Percentiles rank a stretch among this genome's conserved stretches.
Evolutionary conservation across 2,888 invertebrate genomes (phyloP).

Genomic region (Tinea semifulvella): DNA sequence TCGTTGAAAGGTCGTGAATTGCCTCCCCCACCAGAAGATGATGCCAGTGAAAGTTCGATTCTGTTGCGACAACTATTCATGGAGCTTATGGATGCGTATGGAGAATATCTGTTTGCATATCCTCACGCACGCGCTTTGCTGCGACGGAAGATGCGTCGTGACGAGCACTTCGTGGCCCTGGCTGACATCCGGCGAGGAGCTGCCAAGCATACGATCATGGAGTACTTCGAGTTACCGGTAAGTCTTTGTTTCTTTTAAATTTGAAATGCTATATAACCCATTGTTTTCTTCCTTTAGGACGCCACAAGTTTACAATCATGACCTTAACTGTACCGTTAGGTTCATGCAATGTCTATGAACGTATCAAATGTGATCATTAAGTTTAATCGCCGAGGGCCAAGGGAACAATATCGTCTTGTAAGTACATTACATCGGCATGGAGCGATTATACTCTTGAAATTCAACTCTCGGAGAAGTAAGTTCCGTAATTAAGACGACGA

Average conservation of each 20-base stretch:
- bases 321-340: slow-evolving; percentile 10
- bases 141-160: slow-evolving; percentile 68
- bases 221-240: slow-evolving; percentile 75
- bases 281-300: slow-evolving; percentile 5
- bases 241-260: slow-evolving; percentile 43
- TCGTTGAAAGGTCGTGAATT: slow-evolving; percentile 47
- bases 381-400: slow-evolving; percentile 42
- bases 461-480: neutral
- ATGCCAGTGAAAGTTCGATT: slow-evolving; percentile 49
- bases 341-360: slow-evolving; percentile 29
- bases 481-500: neutral
- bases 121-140: slow-evolving; percentile 68
- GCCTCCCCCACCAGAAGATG: slow-evolving; percentile 43
- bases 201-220: slow-evolving; percentile 70
- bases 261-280: neutral
- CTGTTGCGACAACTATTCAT: slow-evolving; percentile 68
- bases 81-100: slow-evolving; percentile 72
- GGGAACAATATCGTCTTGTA: slow-evolving; percentile 40
- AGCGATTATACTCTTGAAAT: neutral
- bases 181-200: slow-evolving; percentile 72
- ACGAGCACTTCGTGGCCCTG: slow-evolving; percentile 74
- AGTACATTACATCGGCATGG: neutral
- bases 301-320: slow-evolving; percentile 6
- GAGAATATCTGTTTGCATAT: slow-evolving; percentile 71
- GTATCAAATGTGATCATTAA: slow-evolving; percentile 51